phyloP scores from a whole-genome alignment of 2,113 vertebrate species.

The Aramus guarauna region DNA sequence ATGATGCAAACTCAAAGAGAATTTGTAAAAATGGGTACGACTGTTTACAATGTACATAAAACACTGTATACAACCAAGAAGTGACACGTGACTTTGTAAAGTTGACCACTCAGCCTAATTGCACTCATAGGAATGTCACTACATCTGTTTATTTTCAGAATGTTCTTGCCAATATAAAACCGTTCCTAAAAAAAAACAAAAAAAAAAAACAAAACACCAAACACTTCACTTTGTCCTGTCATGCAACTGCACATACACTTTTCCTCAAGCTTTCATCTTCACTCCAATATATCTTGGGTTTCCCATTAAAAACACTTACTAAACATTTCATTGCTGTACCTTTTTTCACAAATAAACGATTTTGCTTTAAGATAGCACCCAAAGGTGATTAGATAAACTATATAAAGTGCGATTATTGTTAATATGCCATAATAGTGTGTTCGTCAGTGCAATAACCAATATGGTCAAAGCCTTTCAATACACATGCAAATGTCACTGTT shows the following conservation, averaged over 20 bases:
- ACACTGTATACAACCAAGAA: neutral
- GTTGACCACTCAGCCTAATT: neutral
- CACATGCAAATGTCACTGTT: constrained; percentile 75
- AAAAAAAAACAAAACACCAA: no score
- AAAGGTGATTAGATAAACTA: constrained; percentile 73
- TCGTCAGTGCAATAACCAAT: constrained; percentile 86
- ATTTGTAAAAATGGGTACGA: constrained; percentile 12
- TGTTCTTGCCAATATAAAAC: constrained; percentile 38
- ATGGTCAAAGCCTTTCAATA: constrained; percentile 73
- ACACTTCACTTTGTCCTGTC: constrained; percentile 26
- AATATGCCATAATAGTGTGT: constrained; percentile 69
- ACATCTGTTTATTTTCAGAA: constrained; percentile 2
- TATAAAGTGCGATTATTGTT: constrained; percentile 83
- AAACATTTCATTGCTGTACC: constrained; percentile 60
- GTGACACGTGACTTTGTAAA: neutral
- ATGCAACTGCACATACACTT: neutral
- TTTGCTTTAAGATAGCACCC: constrained; percentile 76
- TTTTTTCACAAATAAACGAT: constrained; percentile 62
- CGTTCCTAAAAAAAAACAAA: constrained; percentile 1
- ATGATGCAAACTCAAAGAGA: constrained; percentile 34
- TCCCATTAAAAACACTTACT: constrained; percentile 56
- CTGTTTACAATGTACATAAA: constrained; percentile 25
- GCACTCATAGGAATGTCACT: neutral
- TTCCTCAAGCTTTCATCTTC: constrained; percentile 23
- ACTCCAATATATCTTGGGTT: neutral